These are phyloP conservation scores for Auanema sp. DNA, from an alignment of 2,888 invertebrate genomes.

Conservation along the genomic window DNA sequence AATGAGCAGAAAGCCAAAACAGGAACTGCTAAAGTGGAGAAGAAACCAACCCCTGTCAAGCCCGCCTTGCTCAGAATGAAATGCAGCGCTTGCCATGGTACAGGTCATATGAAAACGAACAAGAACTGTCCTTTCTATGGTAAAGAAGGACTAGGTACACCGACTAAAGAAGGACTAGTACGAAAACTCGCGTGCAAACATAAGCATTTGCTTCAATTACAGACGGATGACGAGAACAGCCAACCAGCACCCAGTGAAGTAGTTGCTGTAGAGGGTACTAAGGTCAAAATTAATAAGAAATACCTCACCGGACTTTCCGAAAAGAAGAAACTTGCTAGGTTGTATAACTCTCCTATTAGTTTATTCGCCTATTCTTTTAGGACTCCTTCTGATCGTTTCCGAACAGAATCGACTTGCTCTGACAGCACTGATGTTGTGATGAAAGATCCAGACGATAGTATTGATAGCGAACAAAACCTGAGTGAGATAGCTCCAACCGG, in stretches of 20 bases:
- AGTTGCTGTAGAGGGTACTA: slow-evolving; percentile 68
- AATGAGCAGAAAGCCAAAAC: slow-evolving; percentile 68
- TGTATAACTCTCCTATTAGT: neutral
- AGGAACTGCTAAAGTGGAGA: slow-evolving; percentile 67
- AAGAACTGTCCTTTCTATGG: slow-evolving; percentile 94
- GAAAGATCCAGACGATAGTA: slow-evolving; percentile 10
- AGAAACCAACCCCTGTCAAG: slow-evolving; percentile 52
- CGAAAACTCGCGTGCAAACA: neutral
- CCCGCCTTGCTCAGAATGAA: slow-evolving; percentile 60
- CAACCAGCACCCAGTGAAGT: slow-evolving; percentile 73
- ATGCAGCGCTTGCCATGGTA: slow-evolving; percentile 91
- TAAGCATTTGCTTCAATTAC: slow-evolving; percentile 28
- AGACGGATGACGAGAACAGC: slow-evolving; percentile 74
- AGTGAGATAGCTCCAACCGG: neutral
- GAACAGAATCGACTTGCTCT: slow-evolving; percentile 8
- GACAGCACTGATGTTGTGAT: slow-evolving; percentile 9
- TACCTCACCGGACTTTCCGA: slow-evolving; percentile 18
- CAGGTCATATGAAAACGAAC: slow-evolving; percentile 83
- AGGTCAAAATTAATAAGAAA: slow-evolving; percentile 63
- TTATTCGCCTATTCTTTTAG: slow-evolving; percentile 3
- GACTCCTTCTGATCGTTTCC: slow-evolving; percentile 7
- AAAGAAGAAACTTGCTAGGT: neutral
- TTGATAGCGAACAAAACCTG: neutral
- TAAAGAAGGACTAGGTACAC: slow-evolving; percentile 29
- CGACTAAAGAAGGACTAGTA: slow-evolving; percentile 27